Evolutionary conservation across 2,113 vertebrate species (phyloP).

Genomic region (Chloropsis cyanopogon): DNA sequence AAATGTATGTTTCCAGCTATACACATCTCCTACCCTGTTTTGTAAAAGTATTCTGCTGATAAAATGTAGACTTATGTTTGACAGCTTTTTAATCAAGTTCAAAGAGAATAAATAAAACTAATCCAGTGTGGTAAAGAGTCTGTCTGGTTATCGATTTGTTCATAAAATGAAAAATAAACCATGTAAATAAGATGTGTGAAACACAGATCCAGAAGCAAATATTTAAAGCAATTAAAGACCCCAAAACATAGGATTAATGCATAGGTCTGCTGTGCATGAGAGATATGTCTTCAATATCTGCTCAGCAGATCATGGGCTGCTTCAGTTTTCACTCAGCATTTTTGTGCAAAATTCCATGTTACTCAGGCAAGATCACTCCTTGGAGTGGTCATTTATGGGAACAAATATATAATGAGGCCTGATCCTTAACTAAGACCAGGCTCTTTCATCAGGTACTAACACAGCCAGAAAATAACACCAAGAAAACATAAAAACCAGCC

Average conservation of each 20-base stretch:
- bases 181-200: slow-evolving; percentile 72
- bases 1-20: slow-evolving; percentile 73
- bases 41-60: slow-evolving; percentile 74
- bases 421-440: not conserved
- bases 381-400: not conserved
- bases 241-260: slow-evolving; percentile 48
- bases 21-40: slow-evolving; percentile 64
- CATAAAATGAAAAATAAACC: slow-evolving; percentile 75
- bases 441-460: not conserved
- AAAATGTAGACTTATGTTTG: slow-evolving; percentile 77
- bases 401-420: not conserved
- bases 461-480: not conserved
- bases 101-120: slow-evolving; percentile 79
- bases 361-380: not conserved
- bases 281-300: slow-evolving; percentile 60
- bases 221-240: slow-evolving; percentile 60
- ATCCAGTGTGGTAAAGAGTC: slow-evolving; percentile 75
- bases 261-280: slow-evolving; percentile 4
- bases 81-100: slow-evolving; percentile 80
- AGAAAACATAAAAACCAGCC: not conserved
- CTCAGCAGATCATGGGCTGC: slow-evolving; percentile 30
- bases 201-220: slow-evolving; percentile 68
- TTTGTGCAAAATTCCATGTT: not conserved
- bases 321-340: not conserved
- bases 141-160: slow-evolving; percentile 76